phyloP scores from a whole-genome alignment of 2,113 vertebrate species.

The Copsychus sechellarum region DNA sequence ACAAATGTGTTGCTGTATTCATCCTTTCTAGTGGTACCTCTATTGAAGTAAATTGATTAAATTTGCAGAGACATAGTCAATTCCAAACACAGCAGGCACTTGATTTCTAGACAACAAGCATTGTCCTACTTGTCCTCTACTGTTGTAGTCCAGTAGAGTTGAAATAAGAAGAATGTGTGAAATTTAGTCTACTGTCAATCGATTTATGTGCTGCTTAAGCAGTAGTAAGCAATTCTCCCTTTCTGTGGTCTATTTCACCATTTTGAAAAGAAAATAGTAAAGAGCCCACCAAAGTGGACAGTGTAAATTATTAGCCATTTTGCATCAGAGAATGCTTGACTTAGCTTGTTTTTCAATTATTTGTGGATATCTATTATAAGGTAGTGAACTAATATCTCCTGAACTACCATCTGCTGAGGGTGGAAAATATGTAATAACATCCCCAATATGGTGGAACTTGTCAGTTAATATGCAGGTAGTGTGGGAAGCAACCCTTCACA shows the following conservation, averaged over 20 bases:
- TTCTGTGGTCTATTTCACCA: not conserved
- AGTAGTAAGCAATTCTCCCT: not conserved
- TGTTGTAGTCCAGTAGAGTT: conserved; percentile 19
- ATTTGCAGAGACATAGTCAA: conserved; percentile 63
- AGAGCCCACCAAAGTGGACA: not conserved
- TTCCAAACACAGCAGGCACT: conserved; percentile 57
- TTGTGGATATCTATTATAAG: not conserved
- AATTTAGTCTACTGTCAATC: not conserved
- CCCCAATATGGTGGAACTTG: not conserved
- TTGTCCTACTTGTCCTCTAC: conserved; percentile 20
- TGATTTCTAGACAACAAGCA: conserved; percentile 3
- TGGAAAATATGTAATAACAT: conserved; percentile 46
- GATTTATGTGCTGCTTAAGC: not conserved
- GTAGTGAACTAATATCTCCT: conserved; percentile 14
- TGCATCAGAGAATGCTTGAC: not conserved
- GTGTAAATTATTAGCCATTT: not conserved
- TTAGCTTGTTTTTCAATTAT: conserved; percentile 8
- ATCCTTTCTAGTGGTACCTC: not conserved
- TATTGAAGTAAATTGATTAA: conserved; percentile 64
- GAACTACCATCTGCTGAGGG: conserved; percentile 22
- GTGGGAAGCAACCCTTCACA: conserved; percentile 54
- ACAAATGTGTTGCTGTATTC: not conserved
- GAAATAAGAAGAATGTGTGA: not conserved
- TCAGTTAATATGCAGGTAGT: conserved; percentile 2
- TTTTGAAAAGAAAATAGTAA: not conserved